A percentile compares a stretch with the other conserved stretches of the same genome.
Evolutionary conservation across 1,140 invertebrate species (phyloP).

Genomic region (Hesperophylax magnus): DNA sequence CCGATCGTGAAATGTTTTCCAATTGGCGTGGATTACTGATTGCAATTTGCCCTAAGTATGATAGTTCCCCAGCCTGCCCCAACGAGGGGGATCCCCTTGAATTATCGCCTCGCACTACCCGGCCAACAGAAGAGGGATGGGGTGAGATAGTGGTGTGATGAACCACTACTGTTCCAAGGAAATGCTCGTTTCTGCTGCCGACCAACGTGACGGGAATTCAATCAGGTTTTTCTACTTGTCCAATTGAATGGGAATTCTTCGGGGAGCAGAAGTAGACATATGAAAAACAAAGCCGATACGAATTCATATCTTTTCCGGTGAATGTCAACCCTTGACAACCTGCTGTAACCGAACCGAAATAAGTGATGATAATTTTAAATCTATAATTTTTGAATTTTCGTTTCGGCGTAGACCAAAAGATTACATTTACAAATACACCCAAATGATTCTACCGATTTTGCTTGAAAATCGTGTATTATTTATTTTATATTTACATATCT

Average conservation of each 20-base stretch:
- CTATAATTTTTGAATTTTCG: no score
- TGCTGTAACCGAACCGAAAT: no score
- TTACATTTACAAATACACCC: no score
- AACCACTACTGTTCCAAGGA: conserved; percentile 19
- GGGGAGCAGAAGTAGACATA: neutral
- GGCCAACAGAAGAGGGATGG: neutral
- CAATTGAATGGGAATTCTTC: neutral
- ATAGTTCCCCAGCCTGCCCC: conserved; percentile 21
- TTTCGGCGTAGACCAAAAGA: no score
- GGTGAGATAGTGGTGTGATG: conserved; percentile 22
- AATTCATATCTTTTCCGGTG: neutral
- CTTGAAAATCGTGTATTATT: no score
- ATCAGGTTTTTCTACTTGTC: conserved; percentile 42
- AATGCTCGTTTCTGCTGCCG: conserved; percentile 29
- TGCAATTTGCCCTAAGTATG: conserved; percentile 44
- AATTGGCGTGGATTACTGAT: conserved; percentile 34
- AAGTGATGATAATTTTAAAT: no score
- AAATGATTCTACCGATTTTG: no score
- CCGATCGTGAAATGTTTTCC: conserved; percentile 28
- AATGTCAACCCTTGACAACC: no score
- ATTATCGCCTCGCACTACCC: conserved; percentile 3
- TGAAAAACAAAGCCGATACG: neutral
- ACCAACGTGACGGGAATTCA: conserved; percentile 47
- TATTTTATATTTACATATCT: no score
- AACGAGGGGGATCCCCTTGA: conserved; percentile 11